Evolutionary conservation across 2,113 vertebrate genomes (phyloP), one percentile per base, ranked within the genome.

Genomic region (Donacobius atricapilla): DNA sequence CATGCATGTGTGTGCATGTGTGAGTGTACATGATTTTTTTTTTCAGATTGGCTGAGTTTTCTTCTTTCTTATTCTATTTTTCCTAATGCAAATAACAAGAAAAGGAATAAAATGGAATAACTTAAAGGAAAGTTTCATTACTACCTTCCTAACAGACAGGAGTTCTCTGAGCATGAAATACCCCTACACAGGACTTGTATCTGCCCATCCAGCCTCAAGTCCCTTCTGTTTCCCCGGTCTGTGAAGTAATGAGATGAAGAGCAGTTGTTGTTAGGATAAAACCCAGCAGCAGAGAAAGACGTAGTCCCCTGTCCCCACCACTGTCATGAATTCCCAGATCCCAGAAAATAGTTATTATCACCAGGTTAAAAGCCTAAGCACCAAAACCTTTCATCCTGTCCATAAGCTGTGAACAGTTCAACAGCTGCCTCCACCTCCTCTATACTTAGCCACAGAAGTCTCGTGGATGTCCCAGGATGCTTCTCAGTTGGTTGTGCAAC

Each of bases 401-500:
- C 10, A 13, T 57, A 56, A 60, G 23, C 56, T 6, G 1, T 45
- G 45, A 90, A 57, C 37, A 56, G 53, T 19, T 68, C 72, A 87
- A 27, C 53, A 76, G 48, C 76, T 17, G 9, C 39, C 18, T 28
- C 42, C n/a, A 78, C 68, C 25, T 87, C 51, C 57, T 87, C 93
- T 96, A 64, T 90, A 73, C 92, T 95, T 96, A 88, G 60, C 42
- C 31, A 17, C 64, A 86, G 27, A 66, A 86, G 90, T 77, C 85
- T 90, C 6, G 16, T 75, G 90, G 82, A 68, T 64, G 64, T 83
- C 68, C 76, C 51, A 87, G 79, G 69, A 81, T 3, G 7, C 21
- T 91, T 89, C 76, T 92, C 60, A 66, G 75, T n/a, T 54, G 30
- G 13, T 96, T 96, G 58, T 79, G 92, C 86, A 96, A 97, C 9